phyloP scores from a whole-genome alignment of 2,113 vertebrate species.

The Aspidoscelis tigris region DNA sequence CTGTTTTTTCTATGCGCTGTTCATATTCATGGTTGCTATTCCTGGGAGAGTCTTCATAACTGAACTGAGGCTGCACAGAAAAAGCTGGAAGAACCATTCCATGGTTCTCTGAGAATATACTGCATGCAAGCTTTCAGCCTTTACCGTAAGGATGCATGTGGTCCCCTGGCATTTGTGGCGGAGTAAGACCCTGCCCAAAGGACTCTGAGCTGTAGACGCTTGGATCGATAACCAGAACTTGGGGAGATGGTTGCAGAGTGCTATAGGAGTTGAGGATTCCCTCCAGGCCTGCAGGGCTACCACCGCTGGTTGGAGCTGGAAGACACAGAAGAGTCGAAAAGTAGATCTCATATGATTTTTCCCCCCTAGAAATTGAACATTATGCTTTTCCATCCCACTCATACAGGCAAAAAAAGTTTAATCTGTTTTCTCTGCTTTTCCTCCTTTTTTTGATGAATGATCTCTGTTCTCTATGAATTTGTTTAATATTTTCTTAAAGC shows the following conservation, averaged over 20 bases:
- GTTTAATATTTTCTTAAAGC: too few relatives aligned
- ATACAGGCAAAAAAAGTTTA: background rate
- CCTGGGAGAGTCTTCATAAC: background rate
- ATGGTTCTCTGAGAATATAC: background rate
- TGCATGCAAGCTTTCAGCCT: background rate
- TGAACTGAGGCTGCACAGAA: background rate
- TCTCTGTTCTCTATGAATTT: background rate
- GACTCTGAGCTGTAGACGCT: slow-evolving; percentile 86
- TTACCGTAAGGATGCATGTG: slow-evolving; percentile 98
- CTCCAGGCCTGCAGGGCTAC: slow-evolving; percentile 78
- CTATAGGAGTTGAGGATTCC: slow-evolving; percentile 84
- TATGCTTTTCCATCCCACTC: background rate
- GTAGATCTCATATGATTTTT: background rate
- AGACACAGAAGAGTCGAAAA: slow-evolving; percentile 5
- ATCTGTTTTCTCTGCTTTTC: background rate
- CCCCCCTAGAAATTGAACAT: background rate
- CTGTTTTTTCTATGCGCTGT: background rate
- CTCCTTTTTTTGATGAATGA: background rate
- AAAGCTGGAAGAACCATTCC: too few relatives aligned
- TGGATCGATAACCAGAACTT: slow-evolving; percentile 85
- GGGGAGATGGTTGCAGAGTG: slow-evolving; percentile 79
- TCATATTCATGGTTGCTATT: background rate
- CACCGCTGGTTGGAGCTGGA: slow-evolving; percentile 78
- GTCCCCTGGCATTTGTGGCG: slow-evolving; percentile 97
- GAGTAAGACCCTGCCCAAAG: slow-evolving; percentile 95